A percentile compares a stretch with the other conserved stretches of the same genome.
Evolutionary conservation across 2,797 vertebrate species (phyloP).

Genomic region (Bradypodion ventrale): DNA sequence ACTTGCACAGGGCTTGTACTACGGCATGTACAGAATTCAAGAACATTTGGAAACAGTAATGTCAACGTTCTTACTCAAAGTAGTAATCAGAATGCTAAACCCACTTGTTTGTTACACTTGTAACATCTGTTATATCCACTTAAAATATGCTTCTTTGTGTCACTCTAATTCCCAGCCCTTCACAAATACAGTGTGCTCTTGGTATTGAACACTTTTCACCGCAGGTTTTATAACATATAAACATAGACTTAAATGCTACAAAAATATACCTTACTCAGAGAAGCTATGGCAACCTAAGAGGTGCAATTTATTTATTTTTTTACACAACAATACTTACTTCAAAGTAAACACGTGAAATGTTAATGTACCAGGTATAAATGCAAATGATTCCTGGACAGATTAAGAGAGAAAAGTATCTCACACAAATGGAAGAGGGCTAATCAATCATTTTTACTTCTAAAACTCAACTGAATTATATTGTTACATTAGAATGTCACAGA

Average conservation of each 20-base stretch:
- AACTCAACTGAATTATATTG: background rate
- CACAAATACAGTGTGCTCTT: background rate
- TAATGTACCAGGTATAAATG: background rate
- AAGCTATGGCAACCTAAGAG: background rate
- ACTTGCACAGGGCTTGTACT: background rate
- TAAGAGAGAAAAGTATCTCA: background rate
- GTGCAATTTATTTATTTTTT: background rate
- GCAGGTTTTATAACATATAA: background rate
- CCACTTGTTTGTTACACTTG: background rate
- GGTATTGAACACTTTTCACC: background rate
- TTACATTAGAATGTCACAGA: background rate
- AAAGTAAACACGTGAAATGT: conserved; percentile 9
- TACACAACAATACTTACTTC: background rate
- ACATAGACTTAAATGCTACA: background rate
- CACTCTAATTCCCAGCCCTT: background rate
- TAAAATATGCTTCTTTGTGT: background rate
- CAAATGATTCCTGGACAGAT: conserved; percentile 11
- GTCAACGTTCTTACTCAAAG: background rate
- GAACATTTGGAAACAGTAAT: background rate
- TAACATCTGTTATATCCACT: background rate
- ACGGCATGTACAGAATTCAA: background rate
- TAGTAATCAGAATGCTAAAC: background rate
- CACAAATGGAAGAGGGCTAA: background rate
- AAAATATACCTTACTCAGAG: background rate
- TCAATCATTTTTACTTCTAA: background rate